Base-by-base conservation (phyloP, 2,797 vertebrate species). In the Cyprinella venusta region DNA sequence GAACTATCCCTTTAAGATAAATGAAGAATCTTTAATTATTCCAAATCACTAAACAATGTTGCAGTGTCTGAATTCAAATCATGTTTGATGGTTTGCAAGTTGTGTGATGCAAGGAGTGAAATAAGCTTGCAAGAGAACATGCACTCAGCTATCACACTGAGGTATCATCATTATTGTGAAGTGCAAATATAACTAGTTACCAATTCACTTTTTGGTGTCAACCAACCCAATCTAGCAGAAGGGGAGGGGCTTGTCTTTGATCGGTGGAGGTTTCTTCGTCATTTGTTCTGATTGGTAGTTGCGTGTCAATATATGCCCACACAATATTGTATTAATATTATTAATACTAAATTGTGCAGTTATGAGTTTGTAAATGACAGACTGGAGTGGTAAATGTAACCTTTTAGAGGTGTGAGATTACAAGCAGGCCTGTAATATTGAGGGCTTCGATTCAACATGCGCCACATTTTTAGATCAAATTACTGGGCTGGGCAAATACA, bases 111-210 rank as follows among this genome's bases (percentile, higher is more conserved):
- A 24, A 59, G 2, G 10, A 61, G 24, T 26, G 59, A 4, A 61
- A 61, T 63, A 56, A 54, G 52, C 8, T n/a, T 10, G 21, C 8
- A 54, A 52, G 7, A 52, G 6, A 52, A 54, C 19, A 54, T 54
- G 8, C 19, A 9, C 52, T 8, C 54, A 56, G n/a, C 54, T 21
- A n/a, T 56, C 54, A 56, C 54, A 56, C 19, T 56, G 52, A 54
- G 16, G 6, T 52, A 52, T 97, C 98, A 26, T 15, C 6, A 45
- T 45, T 59, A 48, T 7, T 64, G 18, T 33, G 13, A 79, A 26
- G 21, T 0, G 7, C 8, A 4, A 71, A 16, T 54, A 70, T 30
- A 42, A 54, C 48, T 19, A 80, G 50, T 4, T 75, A 5, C 13
- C 5, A 40, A 59, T 56, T 8, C 52, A 75, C 33, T 40, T 56